These are phyloP conservation scores for Bradypodion ventrale DNA, from an alignment of 2,797 vertebrate species.

Conservation along the genomic window DNA sequence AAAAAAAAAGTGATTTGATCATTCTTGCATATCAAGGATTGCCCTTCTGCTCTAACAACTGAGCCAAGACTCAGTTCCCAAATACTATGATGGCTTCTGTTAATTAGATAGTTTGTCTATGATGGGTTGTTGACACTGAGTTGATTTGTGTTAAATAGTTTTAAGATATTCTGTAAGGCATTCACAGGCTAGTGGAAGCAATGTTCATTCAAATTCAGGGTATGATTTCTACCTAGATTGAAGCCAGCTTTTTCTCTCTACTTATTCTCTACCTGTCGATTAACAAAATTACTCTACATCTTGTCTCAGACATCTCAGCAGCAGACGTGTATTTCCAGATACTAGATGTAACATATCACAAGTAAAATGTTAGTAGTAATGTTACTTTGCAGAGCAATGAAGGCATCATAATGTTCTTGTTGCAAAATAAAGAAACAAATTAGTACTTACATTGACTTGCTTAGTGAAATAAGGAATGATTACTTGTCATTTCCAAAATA, in stretches of 20 bases:
- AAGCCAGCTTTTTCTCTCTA: slow-evolving; percentile 30
- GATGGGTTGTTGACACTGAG: slow-evolving; percentile 84
- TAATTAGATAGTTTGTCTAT: slow-evolving; percentile 84
- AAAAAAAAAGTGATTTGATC: slow-evolving; percentile 73
- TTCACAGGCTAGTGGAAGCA: slow-evolving; percentile 73
- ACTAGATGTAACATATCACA: background rate
- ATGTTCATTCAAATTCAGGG: slow-evolving; percentile 75
- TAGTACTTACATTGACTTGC: too few species aligned
- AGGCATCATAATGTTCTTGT: background rate
- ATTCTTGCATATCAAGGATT: slow-evolving; percentile 83
- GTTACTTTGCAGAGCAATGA: background rate
- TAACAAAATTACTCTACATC: background rate
- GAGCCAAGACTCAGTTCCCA: slow-evolving; percentile 84
- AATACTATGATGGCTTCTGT: slow-evolving; percentile 84
- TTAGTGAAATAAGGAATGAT: too few species aligned
- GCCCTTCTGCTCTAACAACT: slow-evolving; percentile 81
- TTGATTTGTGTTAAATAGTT: slow-evolving; percentile 84
- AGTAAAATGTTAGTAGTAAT: background rate
- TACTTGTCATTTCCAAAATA: too few species aligned
- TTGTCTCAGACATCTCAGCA: background rate
- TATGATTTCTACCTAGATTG: slow-evolving; percentile 68
- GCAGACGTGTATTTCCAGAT: background rate
- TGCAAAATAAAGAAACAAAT: background rate
- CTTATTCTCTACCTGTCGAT: background rate
- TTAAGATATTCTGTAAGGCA: slow-evolving; percentile 81